These are phyloP conservation scores for Lycorma delicatula DNA, from an alignment of 1,140 invertebrate genomes.

Conservation along the genomic window DNA sequence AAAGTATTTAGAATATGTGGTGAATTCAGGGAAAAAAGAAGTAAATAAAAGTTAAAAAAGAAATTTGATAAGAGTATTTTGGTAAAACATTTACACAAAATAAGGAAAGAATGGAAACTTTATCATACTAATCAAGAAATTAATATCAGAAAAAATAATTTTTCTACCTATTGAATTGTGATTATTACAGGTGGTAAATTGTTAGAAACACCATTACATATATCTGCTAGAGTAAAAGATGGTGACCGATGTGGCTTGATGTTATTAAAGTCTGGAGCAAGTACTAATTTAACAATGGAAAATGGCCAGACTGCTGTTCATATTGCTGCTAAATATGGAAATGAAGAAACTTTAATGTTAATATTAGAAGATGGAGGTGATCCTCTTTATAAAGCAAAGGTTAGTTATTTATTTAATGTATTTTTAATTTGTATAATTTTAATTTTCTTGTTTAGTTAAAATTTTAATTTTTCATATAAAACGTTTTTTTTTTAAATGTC, in stretches of 20 bases:
- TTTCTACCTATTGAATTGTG: no score
- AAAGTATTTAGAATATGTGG: no score
- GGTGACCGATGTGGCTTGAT: slow-evolving; percentile 95
- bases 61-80: no score
- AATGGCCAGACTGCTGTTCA: slow-evolving; percentile 93
- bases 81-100: no score
- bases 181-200: slow-evolving; percentile 54
- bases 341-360: slow-evolving; percentile 72
- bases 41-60: no score
- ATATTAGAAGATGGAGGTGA: slow-evolving; percentile 87
- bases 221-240: slow-evolving; percentile 84
- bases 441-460: not conserved
- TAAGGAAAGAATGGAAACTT: no score
- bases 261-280: slow-evolving; percentile 94
- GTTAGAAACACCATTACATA: slow-evolving; percentile 89
- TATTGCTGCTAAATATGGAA: slow-evolving; percentile 81
- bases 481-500: not conserved
- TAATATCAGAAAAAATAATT: no score
- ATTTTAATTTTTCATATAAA: no score
- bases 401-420: slow-evolving; percentile 35
- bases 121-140: no score
- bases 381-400: slow-evolving; percentile 82
- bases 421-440: not conserved
- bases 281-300: slow-evolving; percentile 84
- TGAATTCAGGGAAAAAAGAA: no score